Percentiles rank a stretch among this genome's conserved stretches.
phyloP scores from a whole-genome alignment of 2,888 invertebrate genomes.

The Zygaena filipendulae region DNA sequence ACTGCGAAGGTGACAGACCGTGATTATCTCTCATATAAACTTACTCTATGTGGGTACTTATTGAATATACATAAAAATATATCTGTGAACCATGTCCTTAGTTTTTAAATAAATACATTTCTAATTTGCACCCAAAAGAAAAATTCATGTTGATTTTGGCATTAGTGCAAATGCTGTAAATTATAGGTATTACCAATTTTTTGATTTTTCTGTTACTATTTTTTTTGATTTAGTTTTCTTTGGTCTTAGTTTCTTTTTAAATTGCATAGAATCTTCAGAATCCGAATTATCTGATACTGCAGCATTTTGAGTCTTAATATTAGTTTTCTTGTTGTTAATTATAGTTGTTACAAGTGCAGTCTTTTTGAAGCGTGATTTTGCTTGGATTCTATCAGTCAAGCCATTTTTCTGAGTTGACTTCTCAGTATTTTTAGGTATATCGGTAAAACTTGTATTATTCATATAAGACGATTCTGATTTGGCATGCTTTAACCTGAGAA shows the following conservation, averaged over 20 bases:
- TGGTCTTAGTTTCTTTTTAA: conserved; percentile 55
- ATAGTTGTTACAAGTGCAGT: conserved; percentile 71
- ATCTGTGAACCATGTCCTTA: too few species aligned
- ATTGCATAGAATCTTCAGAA: conserved; percentile 51
- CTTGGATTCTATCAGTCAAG: conserved; percentile 30
- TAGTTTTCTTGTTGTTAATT: conserved; percentile 47
- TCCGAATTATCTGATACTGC: conserved; percentile 48
- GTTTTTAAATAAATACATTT: too few species aligned
- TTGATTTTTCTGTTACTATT: conserved; percentile 35
- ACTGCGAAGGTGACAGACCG: too few species aligned
- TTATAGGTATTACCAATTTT: too few species aligned
- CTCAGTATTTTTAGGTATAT: conserved; percentile 45
- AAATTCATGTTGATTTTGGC: too few species aligned
- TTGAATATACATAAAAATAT: too few species aligned
- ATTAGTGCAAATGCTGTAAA: too few species aligned
- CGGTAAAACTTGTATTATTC: conserved; percentile 53
- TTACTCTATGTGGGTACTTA: too few species aligned
- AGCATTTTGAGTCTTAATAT: conserved; percentile 24
- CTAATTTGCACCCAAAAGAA: too few species aligned
- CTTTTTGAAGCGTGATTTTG: conserved; percentile 66
- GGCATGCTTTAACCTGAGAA: conserved; percentile 50
- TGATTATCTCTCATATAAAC: too few species aligned
- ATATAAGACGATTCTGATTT: conserved; percentile 46
- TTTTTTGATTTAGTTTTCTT: conserved; percentile 41
- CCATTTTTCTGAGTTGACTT: conserved; percentile 26